Base-by-base conservation (phyloP, 2,888 invertebrate genomes). In the Clanis bilineata region DNA sequence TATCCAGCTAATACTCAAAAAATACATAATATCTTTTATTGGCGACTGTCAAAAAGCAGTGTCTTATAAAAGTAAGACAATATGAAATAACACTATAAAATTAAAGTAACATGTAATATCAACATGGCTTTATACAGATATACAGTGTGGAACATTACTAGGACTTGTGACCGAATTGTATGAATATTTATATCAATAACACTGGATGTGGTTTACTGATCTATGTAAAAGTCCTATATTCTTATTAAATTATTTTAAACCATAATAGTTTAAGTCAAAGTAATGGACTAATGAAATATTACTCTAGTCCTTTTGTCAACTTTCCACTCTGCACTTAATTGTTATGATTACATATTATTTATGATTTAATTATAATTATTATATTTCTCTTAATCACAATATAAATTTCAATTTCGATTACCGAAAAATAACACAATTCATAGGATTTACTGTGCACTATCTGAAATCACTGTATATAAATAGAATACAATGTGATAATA, bases 371-470 rank as follows among this genome's bases (percentile, higher is more conserved):
- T 51, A 28, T 32, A 32, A 51, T 38, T 28, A 58, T 25, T 39
- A 39, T 25, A 65, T 66, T 66, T 66, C 61, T 66, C 65, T 64
- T 62, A 70, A 69, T 68, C 70, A 74, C 64, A 70, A 73, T 73
- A 67, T 70, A 69, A 70, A 71, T 72, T 79, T 78, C 77, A 76
- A 80, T 79, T 80, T 81, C 66, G 70, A 77, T 80, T 72, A 77
- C 74, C 76, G 76, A 84, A 82, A 79, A 74, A 76, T 77, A 79
- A 79, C 76, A 79, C 70, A 77, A 79, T 77, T 76, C 66, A 71
- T 76, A 76, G 72, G 77, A 75, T 79, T 76, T 72, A 79, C 82
- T 86, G 89, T 89, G 85, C 85, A 85, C 73, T 71, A 78, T 83
- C 73, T 74, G 76, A 82, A 87, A 85, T 74, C 79, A 80, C 81